phyloP scores from a whole-genome alignment of 2,113 vertebrate genomes.

The Cacatua alba region DNA sequence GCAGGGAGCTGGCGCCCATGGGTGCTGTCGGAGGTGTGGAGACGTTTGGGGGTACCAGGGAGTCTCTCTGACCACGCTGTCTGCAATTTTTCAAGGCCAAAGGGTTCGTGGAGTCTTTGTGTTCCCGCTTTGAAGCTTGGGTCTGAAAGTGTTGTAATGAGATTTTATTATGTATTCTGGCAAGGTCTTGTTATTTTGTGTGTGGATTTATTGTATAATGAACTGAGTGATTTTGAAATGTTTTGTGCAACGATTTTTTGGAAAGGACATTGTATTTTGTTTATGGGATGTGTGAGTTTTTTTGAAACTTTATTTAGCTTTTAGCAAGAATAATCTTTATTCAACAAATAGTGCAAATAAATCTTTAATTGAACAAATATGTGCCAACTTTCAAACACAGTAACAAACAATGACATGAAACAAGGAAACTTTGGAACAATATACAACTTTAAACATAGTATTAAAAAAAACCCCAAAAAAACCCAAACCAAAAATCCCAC shows the following conservation, averaged over 20 bases:
- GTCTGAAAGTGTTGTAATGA: slow-evolving; percentile 71
- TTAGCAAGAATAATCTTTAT: slow-evolving; percentile 74
- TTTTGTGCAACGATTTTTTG: slow-evolving; percentile 66
- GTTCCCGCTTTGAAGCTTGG: slow-evolving; percentile 49
- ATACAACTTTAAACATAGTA: slow-evolving; percentile 52
- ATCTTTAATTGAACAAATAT: slow-evolving; percentile 72
- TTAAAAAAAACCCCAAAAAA: neutral
- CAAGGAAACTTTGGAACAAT: slow-evolving; percentile 60
- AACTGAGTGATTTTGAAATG: slow-evolving; percentile 70
- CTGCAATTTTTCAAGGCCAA: neutral
- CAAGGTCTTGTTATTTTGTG: slow-evolving; percentile 60
- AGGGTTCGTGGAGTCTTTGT: slow-evolving; percentile 33
- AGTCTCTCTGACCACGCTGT: neutral
- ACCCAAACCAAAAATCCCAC: neutral
- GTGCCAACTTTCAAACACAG: slow-evolving; percentile 68
- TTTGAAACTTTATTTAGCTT: slow-evolving; percentile 73
- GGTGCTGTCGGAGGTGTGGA: neutral
- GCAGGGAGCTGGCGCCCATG: neutral
- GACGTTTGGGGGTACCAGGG: neutral
- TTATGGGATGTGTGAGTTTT: slow-evolving; percentile 68
- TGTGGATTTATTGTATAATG: slow-evolving; percentile 71
- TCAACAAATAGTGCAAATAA: slow-evolving; percentile 71
- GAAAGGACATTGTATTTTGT: slow-evolving; percentile 69
- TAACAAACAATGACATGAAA: slow-evolving; percentile 71
- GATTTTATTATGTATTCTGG: slow-evolving; percentile 68